These are phyloP conservation scores for Callithrix jacchus DNA, from an alignment of 2,113 vertebrate genomes.

Conservation along the genomic window DNA sequence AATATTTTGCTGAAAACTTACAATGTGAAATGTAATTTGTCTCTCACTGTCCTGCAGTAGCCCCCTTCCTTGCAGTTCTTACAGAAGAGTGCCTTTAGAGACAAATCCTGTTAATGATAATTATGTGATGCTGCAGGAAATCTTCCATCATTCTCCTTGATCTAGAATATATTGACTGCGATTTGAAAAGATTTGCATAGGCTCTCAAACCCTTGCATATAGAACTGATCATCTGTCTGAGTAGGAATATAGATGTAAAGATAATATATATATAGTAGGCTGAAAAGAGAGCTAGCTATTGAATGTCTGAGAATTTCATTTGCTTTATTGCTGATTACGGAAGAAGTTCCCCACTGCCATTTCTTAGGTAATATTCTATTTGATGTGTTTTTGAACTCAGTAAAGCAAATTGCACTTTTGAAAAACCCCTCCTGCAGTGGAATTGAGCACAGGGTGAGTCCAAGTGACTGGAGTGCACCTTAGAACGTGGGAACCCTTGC, in stretches of 20 bases:
- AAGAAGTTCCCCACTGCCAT: neutral
- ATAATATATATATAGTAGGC: neutral
- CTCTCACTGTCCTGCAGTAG: neutral
- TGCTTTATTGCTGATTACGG: neutral
- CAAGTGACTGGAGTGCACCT: neutral
- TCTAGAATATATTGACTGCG: neutral
- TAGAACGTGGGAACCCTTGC: neutral
- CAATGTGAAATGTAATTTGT: neutral
- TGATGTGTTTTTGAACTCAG: neutral
- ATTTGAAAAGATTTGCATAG: neutral
- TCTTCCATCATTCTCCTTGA: neutral
- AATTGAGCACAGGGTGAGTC: neutral
- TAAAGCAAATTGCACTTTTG: neutral
- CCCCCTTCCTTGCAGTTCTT: neutral
- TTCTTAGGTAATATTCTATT: neutral
- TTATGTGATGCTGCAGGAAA: neutral
- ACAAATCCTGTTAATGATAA: neutral
- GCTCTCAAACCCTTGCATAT: neutral
- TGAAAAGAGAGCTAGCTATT: neutral
- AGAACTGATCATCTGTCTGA: neutral
- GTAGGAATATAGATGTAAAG: neutral
- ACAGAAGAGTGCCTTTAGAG: neutral
- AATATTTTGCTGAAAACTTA: neutral
- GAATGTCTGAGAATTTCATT: slow-evolving; percentile 6
- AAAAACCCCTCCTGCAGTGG: neutral